Percentiles rank a stretch among this genome's conserved stretches.
Conservation (phyloP, 2,113 vertebrate species). For the Psilopogon haemacephalus region DNA sequence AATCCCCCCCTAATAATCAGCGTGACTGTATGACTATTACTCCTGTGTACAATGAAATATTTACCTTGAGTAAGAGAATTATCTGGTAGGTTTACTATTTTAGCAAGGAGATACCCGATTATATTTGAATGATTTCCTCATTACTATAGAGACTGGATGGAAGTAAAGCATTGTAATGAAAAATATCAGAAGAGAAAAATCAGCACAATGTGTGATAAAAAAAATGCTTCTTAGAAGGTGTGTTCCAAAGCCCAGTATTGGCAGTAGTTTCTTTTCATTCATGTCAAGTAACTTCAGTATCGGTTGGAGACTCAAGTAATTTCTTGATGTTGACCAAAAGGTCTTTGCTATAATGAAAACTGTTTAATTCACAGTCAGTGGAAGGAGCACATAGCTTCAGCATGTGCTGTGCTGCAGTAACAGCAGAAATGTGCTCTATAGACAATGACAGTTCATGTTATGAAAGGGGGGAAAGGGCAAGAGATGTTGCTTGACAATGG, state of each 20-base stretch:
- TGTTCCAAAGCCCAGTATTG: neutral
- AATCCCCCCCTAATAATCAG: neutral
- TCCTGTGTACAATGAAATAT: neutral
- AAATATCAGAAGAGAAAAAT: neutral
- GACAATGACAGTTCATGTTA: neutral
- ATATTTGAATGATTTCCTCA: neutral
- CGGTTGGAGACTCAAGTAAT: neutral
- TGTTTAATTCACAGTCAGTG: neutral
- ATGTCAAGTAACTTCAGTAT: neutral
- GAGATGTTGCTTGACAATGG: neutral
- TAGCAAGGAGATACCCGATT: neutral
- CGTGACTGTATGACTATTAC: neutral
- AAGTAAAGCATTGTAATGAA: neutral
- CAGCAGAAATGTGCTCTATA: neutral
- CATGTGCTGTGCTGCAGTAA: neutral
- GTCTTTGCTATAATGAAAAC: neutral
- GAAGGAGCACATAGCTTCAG: neutral
- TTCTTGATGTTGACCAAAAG: neutral
- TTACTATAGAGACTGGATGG: neutral
- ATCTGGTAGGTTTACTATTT: neutral
- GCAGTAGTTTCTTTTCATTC: neutral
- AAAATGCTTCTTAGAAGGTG: neutral
- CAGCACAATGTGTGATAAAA: neutral
- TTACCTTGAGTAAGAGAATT: neutral
- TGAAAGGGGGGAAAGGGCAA: neutral